Evolutionary conservation across 2,888 invertebrate genomes (phyloP).

Genomic region (Octodonta nipae): DNA sequence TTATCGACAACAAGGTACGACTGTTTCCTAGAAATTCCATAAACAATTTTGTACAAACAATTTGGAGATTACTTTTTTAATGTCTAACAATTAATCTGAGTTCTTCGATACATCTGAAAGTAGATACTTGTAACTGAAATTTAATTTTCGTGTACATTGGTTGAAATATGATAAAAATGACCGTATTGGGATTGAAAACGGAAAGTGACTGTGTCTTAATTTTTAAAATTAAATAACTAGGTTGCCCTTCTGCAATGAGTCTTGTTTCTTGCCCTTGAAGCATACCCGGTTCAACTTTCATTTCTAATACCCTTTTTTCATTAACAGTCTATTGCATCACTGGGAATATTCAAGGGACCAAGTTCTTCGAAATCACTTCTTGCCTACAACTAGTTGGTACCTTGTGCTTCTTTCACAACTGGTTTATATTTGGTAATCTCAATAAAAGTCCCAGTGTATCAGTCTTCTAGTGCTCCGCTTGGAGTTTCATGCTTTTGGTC

Average conservation of each 20-base stretch:
- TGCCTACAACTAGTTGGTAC: constrained; percentile 93
- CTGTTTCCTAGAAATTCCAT: too few species aligned
- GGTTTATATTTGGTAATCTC: constrained; percentile 97
- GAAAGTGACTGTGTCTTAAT: constrained; percentile 72
- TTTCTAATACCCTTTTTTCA: constrained; percentile 81
- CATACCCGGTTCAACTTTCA: constrained; percentile 93
- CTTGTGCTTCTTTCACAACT: constrained; percentile 82
- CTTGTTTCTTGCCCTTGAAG: constrained; percentile 82
- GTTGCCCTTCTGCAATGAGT: constrained; percentile 91
- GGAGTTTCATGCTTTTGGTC: constrained; percentile 68
- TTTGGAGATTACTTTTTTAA: too few species aligned
- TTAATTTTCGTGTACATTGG: too few species aligned
- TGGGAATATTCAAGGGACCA: constrained; percentile 72
- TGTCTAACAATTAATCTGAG: too few species aligned
- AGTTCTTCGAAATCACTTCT: constrained; percentile 93
- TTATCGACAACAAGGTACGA: too few species aligned
- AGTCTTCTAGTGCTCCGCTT: constrained; percentile 86
- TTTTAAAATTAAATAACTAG: constrained; percentile 87
- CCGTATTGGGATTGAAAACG: constrained; percentile 75
- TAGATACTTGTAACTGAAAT: too few species aligned
- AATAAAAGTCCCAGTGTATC: constrained; percentile 89
- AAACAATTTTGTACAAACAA: too few species aligned
- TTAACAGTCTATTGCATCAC: constrained; percentile 91
- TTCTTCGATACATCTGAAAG: too few species aligned
- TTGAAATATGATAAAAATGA: too few species aligned